phyloP scores from a whole-genome alignment of 2,797 vertebrate species.

The Fringilla coelebs region DNA sequence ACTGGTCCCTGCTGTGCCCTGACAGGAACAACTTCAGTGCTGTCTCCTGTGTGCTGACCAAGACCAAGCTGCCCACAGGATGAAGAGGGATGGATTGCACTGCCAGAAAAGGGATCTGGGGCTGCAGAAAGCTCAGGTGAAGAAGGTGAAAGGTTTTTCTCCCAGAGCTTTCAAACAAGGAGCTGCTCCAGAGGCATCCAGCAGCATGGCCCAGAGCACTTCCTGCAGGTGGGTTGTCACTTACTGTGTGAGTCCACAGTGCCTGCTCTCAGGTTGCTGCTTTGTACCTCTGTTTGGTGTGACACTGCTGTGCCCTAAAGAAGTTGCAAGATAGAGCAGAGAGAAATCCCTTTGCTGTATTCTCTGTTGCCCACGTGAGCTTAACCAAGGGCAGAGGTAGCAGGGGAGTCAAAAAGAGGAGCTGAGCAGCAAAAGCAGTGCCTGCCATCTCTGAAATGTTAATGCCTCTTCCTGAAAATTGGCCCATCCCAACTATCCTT shows the following conservation, averaged over 20 bases:
- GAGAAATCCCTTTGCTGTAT: background rate
- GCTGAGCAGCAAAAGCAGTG: background rate
- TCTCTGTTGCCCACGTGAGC: accelerated
- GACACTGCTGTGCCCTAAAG: background rate
- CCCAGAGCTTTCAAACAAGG: background rate
- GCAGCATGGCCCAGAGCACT: accelerated
- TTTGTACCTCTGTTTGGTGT: accelerated
- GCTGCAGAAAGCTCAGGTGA: background rate
- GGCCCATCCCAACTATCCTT: background rate
- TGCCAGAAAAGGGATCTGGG: background rate
- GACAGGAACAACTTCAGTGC: background rate
- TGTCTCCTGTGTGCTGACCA: accelerated
- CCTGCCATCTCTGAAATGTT: background rate
- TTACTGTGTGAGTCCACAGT: accelerated
- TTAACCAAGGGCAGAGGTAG: background rate
- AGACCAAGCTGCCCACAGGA: background rate
- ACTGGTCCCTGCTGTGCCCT: accelerated
- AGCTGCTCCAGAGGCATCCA: accelerated
- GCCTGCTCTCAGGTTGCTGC: background rate
- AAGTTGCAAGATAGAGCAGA: background rate
- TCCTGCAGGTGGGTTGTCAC: background rate
- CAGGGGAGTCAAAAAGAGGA: background rate
- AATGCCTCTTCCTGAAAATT: background rate
- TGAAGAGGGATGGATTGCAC: background rate
- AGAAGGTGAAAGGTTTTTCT: background rate